Evolutionary conservation across 2,888 invertebrate species (phyloP), one percentile per base, ranked within the genome.

Genomic region (Pandemis heparana): DNA sequence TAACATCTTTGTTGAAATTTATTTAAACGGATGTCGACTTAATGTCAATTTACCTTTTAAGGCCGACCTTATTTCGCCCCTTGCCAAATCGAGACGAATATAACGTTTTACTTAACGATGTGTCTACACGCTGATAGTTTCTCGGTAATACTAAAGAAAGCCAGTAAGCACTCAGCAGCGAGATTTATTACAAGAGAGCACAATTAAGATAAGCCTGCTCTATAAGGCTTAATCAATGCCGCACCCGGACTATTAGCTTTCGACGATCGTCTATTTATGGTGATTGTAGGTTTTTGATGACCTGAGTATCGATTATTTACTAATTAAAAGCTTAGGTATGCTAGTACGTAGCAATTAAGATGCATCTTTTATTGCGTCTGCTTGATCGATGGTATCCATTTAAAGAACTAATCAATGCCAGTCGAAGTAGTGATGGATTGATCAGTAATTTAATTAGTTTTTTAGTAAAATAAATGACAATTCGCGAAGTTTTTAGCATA

Each of bases 161-260:
- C 75, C 80, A 81, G 80, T 76, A 80, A 79, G 43, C 43, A 43
- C 43, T 43, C 10, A 43, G 80, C 78, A 78, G 70, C 75, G 77
- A 82, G 79, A 84, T 83, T 80, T 81, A 82, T 81, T 82, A 80
- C 81, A 79, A 79, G 79, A 78, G 78, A 76, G 78, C 76, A 83
- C 84, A 85, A 85, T 87, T 87, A 83, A 86, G 85, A 86, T 85
- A 85, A 85, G 79, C 75, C 59, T 32, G 71, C 85, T 81, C 46
- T 82, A 81, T 81, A 86, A 79, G 86, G 85, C 75, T 78, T 84
- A 80, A 85, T 81, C 75, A 80, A 67, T 70, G 77, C 79, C 78
- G 75, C 81, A 80, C 82, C 80, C 79, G 77, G 79, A 80, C 83
- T 79, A 80, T 76, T 78, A 71, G 59, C 66, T 71, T 63, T 75